Evolutionary conservation across 2,113 vertebrate species (phyloP).

Genomic region (Echinops telfairi): DNA sequence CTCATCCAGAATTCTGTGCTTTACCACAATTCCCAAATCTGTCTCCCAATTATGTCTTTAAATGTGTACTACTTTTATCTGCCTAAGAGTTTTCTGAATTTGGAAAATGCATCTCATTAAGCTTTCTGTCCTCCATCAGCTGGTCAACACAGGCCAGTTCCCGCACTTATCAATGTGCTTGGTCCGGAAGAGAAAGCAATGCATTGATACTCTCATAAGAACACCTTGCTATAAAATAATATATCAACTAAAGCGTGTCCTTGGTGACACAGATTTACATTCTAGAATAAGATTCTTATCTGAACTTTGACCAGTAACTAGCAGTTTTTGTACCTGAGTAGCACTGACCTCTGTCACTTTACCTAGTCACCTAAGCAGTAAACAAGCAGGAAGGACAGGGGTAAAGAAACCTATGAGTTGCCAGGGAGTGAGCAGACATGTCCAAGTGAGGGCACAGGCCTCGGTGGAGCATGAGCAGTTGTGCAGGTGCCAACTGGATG

Average conservation of each 20-base stretch:
- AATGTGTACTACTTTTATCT: background rate
- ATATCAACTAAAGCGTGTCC: constrained; percentile 5
- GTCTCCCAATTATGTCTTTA: background rate
- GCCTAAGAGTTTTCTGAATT: background rate
- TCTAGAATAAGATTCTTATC: background rate
- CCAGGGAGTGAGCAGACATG: background rate
- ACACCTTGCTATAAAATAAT: background rate
- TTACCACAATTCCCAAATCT: background rate
- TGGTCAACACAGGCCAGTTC: background rate
- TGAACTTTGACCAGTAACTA: background rate
- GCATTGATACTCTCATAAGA: background rate
- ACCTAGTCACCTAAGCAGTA: background rate
- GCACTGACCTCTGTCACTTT: background rate
- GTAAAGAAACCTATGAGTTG: background rate
- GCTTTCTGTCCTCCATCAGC: background rate
- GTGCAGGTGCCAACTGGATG: background rate
- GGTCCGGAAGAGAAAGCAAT: background rate
- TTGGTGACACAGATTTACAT: background rate
- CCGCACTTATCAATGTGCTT: background rate
- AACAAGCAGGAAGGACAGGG: background rate
- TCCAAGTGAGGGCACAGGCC: background rate
- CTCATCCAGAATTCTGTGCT: background rate
- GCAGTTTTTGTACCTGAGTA: background rate
- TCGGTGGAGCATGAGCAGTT: background rate
- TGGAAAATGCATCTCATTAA: background rate